These are phyloP conservation scores for Meteorus colon DNA, from an alignment of 2,888 invertebrate species.

Conservation along the genomic window DNA sequence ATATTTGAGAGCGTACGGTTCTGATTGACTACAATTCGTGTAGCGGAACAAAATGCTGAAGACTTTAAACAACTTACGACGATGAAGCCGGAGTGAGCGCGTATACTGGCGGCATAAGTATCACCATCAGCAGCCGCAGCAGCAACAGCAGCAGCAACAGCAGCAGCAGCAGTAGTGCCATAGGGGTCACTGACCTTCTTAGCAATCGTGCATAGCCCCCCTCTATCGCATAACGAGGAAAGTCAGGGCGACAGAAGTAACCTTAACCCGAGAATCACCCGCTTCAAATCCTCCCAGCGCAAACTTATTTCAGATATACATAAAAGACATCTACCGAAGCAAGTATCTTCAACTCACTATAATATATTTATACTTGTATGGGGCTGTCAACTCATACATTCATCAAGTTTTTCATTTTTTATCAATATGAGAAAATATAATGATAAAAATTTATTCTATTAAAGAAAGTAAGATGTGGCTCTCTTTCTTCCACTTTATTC, in stretches of 20 bases:
- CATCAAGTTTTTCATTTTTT: no score
- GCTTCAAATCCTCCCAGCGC: slow-evolving; percentile 48
- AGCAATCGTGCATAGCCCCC: slow-evolving; percentile 38
- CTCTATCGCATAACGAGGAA: slow-evolving; percentile 33
- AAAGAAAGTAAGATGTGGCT: background rate
- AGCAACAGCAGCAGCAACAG: slow-evolving; percentile 36
- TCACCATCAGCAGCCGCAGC: slow-evolving; percentile 9
- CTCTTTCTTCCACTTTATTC: background rate
- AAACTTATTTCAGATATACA: background rate
- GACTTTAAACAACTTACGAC: slow-evolving; percentile 55
- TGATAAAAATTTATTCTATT: background rate
- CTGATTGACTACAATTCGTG: slow-evolving; percentile 65
- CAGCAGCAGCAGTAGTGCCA: slow-evolving; percentile 35
- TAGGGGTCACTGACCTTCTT: slow-evolving; percentile 45
- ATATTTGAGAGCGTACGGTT: slow-evolving; percentile 56
- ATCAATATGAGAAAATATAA: background rate
- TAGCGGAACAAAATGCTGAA: slow-evolving; percentile 56
- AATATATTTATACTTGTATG: slow-evolving; percentile 11
- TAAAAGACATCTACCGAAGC: background rate
- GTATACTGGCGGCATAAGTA: slow-evolving; percentile 40
- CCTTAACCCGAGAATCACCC: slow-evolving; percentile 60
- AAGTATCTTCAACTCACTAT: background rate
- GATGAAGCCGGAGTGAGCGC: slow-evolving; percentile 52
- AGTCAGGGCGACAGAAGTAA: slow-evolving; percentile 52
- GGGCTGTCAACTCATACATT: background rate